These are phyloP conservation scores for Sclerurus mexicanus DNA, from an alignment of 2,113 vertebrate species.

Conservation along the genomic window DNA sequence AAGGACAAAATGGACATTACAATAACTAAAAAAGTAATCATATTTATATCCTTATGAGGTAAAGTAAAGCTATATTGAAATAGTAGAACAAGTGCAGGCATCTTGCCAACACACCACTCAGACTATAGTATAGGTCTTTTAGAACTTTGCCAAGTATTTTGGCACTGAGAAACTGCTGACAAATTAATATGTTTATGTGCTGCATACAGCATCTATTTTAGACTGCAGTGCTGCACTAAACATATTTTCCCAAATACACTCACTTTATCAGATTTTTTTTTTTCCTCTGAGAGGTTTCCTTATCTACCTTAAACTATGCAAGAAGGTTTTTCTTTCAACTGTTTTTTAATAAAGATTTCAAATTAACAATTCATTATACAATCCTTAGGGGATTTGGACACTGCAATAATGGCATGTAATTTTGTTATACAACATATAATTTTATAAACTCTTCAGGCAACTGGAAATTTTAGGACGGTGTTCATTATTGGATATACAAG, in stretches of 20 bases:
- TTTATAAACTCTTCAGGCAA: not conserved
- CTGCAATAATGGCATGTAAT: not conserved
- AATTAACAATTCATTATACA: constrained; percentile 11
- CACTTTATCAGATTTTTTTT: constrained; percentile 33
- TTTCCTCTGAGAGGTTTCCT: constrained; percentile 2
- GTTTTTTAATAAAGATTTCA: constrained; percentile 4
- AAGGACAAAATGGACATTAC: constrained; percentile 39
- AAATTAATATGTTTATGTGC: constrained; percentile 63
- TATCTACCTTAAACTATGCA: not conserved
- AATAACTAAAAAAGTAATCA: constrained; percentile 35
- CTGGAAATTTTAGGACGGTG: not conserved
- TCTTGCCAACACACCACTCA: constrained; percentile 54
- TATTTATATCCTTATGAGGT: constrained; percentile 37
- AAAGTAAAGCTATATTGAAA: constrained; percentile 42
- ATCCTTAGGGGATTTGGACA: not conserved
- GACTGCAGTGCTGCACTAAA: not conserved
- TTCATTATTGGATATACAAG: not conserved
- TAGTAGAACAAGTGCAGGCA: constrained; percentile 21
- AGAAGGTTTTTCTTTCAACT: not conserved
- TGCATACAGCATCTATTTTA: constrained; percentile 14
- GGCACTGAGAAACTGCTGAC: constrained; percentile 54
- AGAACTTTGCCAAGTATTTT: constrained; percentile 44
- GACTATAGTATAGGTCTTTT: not conserved
- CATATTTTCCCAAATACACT: constrained; percentile 27
- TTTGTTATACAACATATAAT: not conserved